Conservation (phyloP, 2,888 invertebrate genomes). For the Piscicola geometra region DNA sequence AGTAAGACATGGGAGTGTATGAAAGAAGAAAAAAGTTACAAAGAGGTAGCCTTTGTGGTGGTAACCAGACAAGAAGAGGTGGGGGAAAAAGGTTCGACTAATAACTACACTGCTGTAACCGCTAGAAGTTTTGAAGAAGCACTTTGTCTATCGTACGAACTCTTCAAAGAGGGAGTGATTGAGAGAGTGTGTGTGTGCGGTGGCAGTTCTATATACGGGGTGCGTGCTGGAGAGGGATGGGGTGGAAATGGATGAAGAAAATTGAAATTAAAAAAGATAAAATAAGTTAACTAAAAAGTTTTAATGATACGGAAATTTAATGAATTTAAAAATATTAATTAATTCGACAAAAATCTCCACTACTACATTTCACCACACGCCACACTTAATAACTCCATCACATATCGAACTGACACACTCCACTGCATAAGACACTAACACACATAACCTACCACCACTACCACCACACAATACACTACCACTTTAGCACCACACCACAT, state of each 20-base stretch:
- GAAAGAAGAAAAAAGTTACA: not conserved
- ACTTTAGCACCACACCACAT: no score
- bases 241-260: not conserved
- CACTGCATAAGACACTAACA: no score
- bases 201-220: not conserved
- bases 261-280: not conserved
- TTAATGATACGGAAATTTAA: not conserved
- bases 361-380: no score
- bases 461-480: no score
- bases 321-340: not conserved
- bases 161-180: not conserved
- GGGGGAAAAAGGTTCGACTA: no score
- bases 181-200: slow-evolving; percentile 1
- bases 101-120: not conserved
- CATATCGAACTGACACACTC: no score
- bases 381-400: no score
- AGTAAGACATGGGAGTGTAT: slow-evolving; percentile 1
- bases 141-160: not conserved
- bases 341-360: not conserved
- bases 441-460: no score
- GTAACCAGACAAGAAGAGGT: not conserved
- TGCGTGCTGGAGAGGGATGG: not conserved
- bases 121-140: not conserved
- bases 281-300: not conserved
- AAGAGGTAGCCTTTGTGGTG: not conserved